Base-by-base conservation (phyloP, 2,888 invertebrate species). In the Drosophila birchii region DNA sequence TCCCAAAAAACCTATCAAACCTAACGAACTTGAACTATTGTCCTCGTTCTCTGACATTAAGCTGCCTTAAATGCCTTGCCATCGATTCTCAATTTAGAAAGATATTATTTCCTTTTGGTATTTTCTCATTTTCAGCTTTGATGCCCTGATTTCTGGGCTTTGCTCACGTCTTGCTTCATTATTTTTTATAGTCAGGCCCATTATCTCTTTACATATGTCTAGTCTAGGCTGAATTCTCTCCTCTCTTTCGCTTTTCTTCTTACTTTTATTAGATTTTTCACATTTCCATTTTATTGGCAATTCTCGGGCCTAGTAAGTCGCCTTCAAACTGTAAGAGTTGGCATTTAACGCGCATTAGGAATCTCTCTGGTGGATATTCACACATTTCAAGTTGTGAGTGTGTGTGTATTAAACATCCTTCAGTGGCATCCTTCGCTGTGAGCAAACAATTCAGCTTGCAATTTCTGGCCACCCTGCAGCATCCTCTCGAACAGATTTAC, bases 401-500 rank as follows among this genome's bases (percentile, higher is more conserved):
- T 34, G 61, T 44, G 44, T 34, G 58, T 72, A 57, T 64, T 61
- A 62, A 47, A 39, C 66, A 55, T 61, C 44, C 68, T 67, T 56
- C 56, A 68, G 55, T 47, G 67, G 67, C 55, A 36, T 18, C 61
- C 55, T 51, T 34, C 14, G 1, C 20, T 44, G 20, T 43, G 18
- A 20, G 59, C 69, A 69, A 69, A 80, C 78, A 77, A 79, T 75
- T 75, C 69, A 55, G 67, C 82, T 63, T 80, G 81, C 86, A 82
- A 76, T 72, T 66, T 57, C 26, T 53, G 51, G 51, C 68, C 41
- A 47, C 45, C 53, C 49, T 12, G 38, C 55, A 44, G 51, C 60
- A 71, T 41, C 54, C 80, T 81, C 85, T 89, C 83, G 78, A 68
- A 86, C 89, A 88, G 89, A 91, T 90, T 91, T 91, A 89, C 90